These are phyloP conservation scores for Liolophura sinensis DNA, from an alignment of 1,140 invertebrate genomes.

Conservation along the genomic window DNA sequence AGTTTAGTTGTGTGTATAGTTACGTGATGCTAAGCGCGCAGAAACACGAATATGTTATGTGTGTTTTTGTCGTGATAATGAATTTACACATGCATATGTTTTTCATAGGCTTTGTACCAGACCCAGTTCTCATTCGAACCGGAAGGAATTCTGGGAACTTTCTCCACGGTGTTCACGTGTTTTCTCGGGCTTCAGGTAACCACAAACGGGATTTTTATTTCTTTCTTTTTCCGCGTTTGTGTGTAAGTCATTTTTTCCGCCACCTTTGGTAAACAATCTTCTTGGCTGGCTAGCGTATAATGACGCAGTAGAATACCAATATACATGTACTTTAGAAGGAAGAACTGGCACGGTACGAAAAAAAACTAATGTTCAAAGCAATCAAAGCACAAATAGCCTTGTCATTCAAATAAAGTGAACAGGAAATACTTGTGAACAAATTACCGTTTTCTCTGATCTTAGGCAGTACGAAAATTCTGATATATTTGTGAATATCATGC, in stretches of 20 bases:
- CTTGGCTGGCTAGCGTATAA: no score
- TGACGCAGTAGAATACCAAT: neutral
- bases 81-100: neutral
- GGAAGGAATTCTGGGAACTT: conserved; percentile 76
- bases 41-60: no score
- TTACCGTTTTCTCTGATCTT: no score
- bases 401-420: conserved; percentile 33
- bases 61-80: no score
- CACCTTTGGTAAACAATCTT: no score
- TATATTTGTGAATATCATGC: no score
- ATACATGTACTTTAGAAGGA: conserved; percentile 66
- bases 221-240: no score
- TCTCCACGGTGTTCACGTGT: conserved; percentile 68
- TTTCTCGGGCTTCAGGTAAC: conserved; percentile 74
- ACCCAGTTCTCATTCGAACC: conserved; percentile 76
- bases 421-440: no score
- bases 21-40: no score
- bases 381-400: conserved; percentile 68
- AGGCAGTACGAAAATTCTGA: no score
- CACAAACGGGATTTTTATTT: neutral
- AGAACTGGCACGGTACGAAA: conserved; percentile 66
- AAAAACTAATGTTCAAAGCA: conserved; percentile 66
- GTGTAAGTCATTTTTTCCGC: no score
- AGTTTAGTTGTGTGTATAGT: no score
- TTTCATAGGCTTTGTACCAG: conserved; percentile 69